These are phyloP conservation scores for Tetrao urogallus DNA, from an alignment of 2,113 vertebrate genomes.

Conservation along the genomic window DNA sequence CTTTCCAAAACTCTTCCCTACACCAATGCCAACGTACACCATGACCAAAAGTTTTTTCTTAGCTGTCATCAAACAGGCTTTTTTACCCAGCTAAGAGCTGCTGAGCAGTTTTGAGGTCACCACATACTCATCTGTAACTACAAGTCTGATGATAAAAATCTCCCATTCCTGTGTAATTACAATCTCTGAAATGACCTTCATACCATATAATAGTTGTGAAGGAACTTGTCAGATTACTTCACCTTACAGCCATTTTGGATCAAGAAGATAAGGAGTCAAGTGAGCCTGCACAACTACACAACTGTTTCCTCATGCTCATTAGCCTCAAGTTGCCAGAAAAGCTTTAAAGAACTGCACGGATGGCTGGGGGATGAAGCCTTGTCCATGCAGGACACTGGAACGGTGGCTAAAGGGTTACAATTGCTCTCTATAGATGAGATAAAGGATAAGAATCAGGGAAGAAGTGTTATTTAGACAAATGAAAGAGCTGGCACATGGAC, in stretches of 20 bases:
- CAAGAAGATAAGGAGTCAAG: not conserved
- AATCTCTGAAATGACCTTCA: not conserved
- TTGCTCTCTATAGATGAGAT: not conserved
- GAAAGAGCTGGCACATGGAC: not conserved
- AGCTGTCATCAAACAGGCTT: not conserved
- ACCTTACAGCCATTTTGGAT: not conserved
- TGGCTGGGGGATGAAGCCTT: not conserved
- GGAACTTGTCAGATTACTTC: not conserved
- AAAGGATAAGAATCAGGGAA: not conserved
- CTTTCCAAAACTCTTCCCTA: not conserved
- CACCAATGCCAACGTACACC: not conserved
- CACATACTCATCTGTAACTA: not conserved
- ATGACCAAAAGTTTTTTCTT: not conserved
- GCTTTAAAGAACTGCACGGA: not conserved
- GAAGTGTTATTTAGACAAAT: not conserved
- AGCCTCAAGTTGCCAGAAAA: not conserved
- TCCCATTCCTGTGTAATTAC: slow-evolving; percentile 10
- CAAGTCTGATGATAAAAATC: not conserved
- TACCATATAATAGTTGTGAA: not conserved
- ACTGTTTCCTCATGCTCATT: not conserved
- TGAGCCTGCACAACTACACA: not conserved
- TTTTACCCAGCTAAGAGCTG: not conserved
- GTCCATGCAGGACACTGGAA: not conserved
- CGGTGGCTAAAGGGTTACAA: not conserved
- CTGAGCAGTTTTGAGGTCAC: not conserved